Percentiles rank a stretch among this genome's conserved stretches.
Conservation (phyloP, 2,113 vertebrate genomes). For the Eubucco bourcierii region DNA sequence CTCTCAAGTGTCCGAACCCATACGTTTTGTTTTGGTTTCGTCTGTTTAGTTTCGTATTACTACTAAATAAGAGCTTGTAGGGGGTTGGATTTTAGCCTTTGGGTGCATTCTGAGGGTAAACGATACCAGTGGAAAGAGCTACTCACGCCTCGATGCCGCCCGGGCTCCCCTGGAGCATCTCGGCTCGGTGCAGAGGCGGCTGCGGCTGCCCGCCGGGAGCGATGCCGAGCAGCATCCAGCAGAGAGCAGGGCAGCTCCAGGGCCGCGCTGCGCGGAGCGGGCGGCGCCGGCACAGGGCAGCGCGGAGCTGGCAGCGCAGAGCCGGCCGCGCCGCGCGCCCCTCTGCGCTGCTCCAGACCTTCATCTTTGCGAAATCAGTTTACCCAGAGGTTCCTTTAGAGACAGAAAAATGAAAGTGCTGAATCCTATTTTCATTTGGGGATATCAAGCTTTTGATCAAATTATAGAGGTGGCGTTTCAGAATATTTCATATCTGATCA, state of each 20-base stretch:
- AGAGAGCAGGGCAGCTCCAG: conserved; percentile 93
- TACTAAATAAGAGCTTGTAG: neutral
- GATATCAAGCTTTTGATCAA: conserved; percentile 92
- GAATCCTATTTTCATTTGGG: conserved; percentile 90
- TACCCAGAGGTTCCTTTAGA: conserved; percentile 81
- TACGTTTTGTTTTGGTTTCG: neutral
- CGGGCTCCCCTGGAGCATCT: conserved; percentile 63
- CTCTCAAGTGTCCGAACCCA: neutral
- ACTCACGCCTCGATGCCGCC: conserved; percentile 43
- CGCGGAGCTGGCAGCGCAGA: conserved; percentile 59
- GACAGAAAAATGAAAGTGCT: conserved; percentile 89
- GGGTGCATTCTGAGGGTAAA: no score
- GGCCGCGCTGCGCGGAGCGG: conserved; percentile 57
- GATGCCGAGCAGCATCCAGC: conserved; percentile 85
- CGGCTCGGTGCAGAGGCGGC: conserved; percentile 41
- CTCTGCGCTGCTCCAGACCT: conserved; percentile 81
- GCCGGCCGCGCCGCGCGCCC: neutral
- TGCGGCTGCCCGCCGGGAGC: conserved; percentile 74
- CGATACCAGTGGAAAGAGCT: neutral
- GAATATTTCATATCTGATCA: conserved; percentile 94
- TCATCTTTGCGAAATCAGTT: conserved; percentile 83
- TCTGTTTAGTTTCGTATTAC: neutral
- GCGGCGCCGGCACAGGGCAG: conserved; percentile 73
- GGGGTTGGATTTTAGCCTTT: neutral
- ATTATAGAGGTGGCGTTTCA: conserved; percentile 87